A percentile compares a stretch with the other conserved stretches of the same genome.
phyloP scores from a whole-genome alignment of 2,888 invertebrate species.

The Drosophila buzzatii region DNA sequence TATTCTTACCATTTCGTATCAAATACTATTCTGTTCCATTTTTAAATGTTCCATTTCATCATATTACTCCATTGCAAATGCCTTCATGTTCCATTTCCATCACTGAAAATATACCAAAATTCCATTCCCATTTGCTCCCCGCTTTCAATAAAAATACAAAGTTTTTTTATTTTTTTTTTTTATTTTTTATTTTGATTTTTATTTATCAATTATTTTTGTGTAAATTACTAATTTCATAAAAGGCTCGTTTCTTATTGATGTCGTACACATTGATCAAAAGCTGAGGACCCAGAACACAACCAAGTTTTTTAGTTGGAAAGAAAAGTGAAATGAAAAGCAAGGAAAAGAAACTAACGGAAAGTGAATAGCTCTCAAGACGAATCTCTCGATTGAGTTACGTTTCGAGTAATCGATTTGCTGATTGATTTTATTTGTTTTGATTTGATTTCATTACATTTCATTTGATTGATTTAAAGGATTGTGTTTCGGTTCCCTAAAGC shows the following conservation, averaged over 20 bases:
- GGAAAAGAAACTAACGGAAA: background rate
- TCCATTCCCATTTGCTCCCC: background rate
- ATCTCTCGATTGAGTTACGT: background rate
- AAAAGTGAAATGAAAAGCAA: background rate
- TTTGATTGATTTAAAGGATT: conserved; percentile 9
- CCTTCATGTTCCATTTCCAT: background rate
- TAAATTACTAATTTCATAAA: conserved; percentile 66
- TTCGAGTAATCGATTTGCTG: background rate
- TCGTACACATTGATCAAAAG: conserved; percentile 36
- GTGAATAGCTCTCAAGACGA: background rate
- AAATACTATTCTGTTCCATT: no score
- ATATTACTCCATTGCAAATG: background rate
- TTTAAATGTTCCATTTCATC: no score
- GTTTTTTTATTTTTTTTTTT: background rate
- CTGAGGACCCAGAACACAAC: conserved; percentile 48
- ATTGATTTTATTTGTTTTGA: conserved; percentile 9
- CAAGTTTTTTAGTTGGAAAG: conserved; percentile 1
- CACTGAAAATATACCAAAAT: background rate
- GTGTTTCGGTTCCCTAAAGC: conserved; percentile 34
- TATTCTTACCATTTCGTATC: no score
- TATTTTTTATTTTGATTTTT: background rate
- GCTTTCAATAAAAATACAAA: background rate
- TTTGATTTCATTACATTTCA: conserved; percentile 1
- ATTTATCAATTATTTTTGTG: conserved; percentile 24
- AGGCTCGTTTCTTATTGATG: conserved; percentile 51